Evolutionary conservation across 1,140 invertebrate genomes (phyloP), one percentile per base, ranked within the genome.

Genomic region (Drosophila kepulauana): DNA sequence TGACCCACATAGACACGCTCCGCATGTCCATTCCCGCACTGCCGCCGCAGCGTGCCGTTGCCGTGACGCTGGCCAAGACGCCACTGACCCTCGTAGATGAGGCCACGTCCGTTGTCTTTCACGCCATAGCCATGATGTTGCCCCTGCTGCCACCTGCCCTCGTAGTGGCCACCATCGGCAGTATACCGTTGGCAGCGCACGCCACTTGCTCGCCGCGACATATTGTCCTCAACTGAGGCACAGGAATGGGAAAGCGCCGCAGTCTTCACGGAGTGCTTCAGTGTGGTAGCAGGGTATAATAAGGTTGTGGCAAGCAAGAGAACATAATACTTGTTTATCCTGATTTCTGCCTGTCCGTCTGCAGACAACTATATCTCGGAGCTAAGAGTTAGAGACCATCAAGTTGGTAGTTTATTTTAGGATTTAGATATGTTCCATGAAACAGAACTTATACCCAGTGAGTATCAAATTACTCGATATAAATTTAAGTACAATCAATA

Each of bases 51-150:
- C 13, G 78, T 85, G 20, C 91, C 91, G 7, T 72, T 81, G 6
- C 95, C 95, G 79, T 95, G 92, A 58, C 94, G 95, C 52, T 92
- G 81, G 11, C 94, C 94, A 6, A 81, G 61, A 1, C 74, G 43
- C 93, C 94, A 95, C 25, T 93, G 70, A 3, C 95, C 95, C 81
- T 95, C 94, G 70, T 94, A 95, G 59, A 90, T 78, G 1, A 92
- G 64, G 1, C 85, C 84, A 2, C 59, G 54, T 3, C 67, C 63
- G 2, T 25, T 72, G 11, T 28, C 52, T 28, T 78, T 75, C 0
- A 78, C 66, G 0, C 84, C 84, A 11, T 72, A 87, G 3, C 85
- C 85, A 13, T 87, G 80, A 25, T 77, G 84, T 33, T 67, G 66
- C 11, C 41, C 66, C 10, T 62, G 62, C 28, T 56, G 20, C 84